phyloP scores from a whole-genome alignment of 2,888 invertebrate species.

The Cryptocephalus moraei region DNA sequence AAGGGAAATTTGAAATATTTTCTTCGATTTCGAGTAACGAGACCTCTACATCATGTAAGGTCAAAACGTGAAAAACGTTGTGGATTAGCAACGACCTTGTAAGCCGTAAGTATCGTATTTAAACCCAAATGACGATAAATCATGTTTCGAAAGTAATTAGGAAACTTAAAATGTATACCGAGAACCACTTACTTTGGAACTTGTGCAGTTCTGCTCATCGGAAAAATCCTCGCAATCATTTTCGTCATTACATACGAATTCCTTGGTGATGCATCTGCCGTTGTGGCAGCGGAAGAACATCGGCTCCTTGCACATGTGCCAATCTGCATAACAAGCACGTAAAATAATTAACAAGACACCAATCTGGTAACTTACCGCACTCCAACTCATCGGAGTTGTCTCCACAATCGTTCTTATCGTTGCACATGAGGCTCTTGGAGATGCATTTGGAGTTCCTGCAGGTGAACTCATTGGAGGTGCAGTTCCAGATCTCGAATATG shows the following conservation, averaged over 20 bases:
- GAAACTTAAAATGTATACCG: not conserved
- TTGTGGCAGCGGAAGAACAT: conserved; percentile 32
- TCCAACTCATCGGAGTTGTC: conserved; percentile 26
- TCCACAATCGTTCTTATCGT: conserved; percentile 21
- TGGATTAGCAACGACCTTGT: too few species aligned
- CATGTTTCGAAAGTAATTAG: too few species aligned
- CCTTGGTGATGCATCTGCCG: conserved; percentile 28
- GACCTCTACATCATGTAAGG: too few species aligned
- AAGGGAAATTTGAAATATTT: too few species aligned
- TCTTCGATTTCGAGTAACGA: too few species aligned
- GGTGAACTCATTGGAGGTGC: conserved; percentile 18
- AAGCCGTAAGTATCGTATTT: too few species aligned
- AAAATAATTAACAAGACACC: not conserved
- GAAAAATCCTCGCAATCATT: conserved; percentile 37
- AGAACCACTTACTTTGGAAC: conserved; percentile 13
- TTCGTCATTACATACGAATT: conserved; percentile 34
- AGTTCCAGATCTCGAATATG: conserved; percentile 15
- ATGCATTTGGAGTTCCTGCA: conserved; percentile 23
- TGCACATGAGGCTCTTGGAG: conserved; percentile 18
- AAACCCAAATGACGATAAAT: too few species aligned
- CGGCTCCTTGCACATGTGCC: conserved; percentile 25
- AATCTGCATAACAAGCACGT: conserved; percentile 19
- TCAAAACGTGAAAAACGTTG: too few species aligned
- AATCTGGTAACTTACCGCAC: conserved; percentile 22
- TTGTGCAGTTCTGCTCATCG: conserved; percentile 33